Evolutionary conservation across 53 echinoderm and acorn worm species (phyloP).

Genomic region (Henricia sp.): DNA sequence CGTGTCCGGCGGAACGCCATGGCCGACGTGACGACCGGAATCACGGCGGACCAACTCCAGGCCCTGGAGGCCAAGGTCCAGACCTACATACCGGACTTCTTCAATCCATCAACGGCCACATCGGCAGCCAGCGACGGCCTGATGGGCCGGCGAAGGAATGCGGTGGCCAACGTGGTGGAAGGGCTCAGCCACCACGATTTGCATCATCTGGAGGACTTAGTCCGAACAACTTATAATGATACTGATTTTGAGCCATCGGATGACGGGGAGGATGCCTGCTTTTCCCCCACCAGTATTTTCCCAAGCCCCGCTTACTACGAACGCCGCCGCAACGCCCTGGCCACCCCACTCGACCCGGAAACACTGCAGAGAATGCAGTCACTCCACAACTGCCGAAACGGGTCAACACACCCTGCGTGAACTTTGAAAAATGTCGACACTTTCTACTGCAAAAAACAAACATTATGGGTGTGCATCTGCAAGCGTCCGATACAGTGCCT

Average conservation of each 20-base stretch:
- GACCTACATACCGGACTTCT: conserved; percentile 53
- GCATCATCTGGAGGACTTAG: conserved; percentile 42
- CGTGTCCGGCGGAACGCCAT: conserved; percentile 81
- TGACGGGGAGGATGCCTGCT: conserved; percentile 33
- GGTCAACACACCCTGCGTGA: neutral
- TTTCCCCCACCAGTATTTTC: neutral
- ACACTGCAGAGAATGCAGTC: conserved; percentile 49
- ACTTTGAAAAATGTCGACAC: too few relatives aligned
- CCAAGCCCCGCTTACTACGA: conserved; percentile 38
- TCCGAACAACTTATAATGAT: conserved; percentile 1
- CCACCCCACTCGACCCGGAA: conserved; percentile 69
- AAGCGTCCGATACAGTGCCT: too few relatives aligned
- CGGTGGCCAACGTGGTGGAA: conserved; percentile 68
- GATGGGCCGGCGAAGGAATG: conserved; percentile 66
- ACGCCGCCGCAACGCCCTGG: conserved; percentile 77
- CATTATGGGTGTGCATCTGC: too few relatives aligned
- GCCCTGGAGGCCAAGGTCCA: conserved; percentile 41
- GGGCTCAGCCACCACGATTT: conserved; percentile 70
- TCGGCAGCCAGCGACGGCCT: neutral
- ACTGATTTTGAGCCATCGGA: conserved; percentile 14
- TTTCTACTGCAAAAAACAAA: too few relatives aligned
- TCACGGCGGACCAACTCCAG: conserved; percentile 66
- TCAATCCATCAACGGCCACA: neutral
- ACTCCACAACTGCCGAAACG: conserved; percentile 30
- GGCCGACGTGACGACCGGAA: conserved; percentile 78